phyloP scores from a whole-genome alignment of 2,888 invertebrate genomes.

The Mesoligia furuncula region DNA sequence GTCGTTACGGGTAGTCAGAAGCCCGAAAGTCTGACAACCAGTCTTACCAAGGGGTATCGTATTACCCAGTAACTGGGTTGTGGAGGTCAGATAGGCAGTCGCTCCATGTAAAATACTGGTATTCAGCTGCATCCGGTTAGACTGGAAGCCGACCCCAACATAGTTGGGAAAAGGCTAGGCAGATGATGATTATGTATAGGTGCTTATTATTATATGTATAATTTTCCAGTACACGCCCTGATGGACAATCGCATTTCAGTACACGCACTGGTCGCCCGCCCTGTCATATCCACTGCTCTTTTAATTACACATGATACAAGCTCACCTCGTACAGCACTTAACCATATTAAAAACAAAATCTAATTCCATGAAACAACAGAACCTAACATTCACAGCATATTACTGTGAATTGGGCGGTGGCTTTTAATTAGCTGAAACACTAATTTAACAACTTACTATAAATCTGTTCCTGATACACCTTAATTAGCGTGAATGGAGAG shows the following conservation, averaged over 20 bases:
- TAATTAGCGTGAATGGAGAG: slow-evolving; percentile 34
- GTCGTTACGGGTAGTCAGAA: too few species aligned
- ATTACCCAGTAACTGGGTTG: too few species aligned
- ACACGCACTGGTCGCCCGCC: slow-evolving; percentile 70
- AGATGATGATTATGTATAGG: too few species aligned
- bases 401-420: slow-evolving; percentile 66
- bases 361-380: slow-evolving; percentile 79
- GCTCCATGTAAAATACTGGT: too few species aligned
- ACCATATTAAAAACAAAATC: slow-evolving; percentile 82
- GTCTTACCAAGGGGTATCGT: too few species aligned
- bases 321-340: slow-evolving; percentile 74
- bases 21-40: too few species aligned
- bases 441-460: slow-evolving; percentile 59
- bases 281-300: slow-evolving; percentile 66
- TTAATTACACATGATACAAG: slow-evolving; percentile 76
- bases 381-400: slow-evolving; percentile 63
- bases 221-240: slow-evolving; percentile 74
- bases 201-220: slow-evolving; percentile 9
- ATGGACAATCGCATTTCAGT: slow-evolving; percentile 61
- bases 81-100: too few species aligned
- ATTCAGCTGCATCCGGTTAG: too few species aligned
- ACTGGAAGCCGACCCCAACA: too few species aligned
- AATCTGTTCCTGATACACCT: slow-evolving; percentile 49
- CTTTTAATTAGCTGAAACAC: slow-evolving; percentile 74
- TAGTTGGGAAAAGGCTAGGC: too few species aligned